phyloP scores from a whole-genome alignment of 2,113 vertebrate species.

The Platysteira castanea region DNA sequence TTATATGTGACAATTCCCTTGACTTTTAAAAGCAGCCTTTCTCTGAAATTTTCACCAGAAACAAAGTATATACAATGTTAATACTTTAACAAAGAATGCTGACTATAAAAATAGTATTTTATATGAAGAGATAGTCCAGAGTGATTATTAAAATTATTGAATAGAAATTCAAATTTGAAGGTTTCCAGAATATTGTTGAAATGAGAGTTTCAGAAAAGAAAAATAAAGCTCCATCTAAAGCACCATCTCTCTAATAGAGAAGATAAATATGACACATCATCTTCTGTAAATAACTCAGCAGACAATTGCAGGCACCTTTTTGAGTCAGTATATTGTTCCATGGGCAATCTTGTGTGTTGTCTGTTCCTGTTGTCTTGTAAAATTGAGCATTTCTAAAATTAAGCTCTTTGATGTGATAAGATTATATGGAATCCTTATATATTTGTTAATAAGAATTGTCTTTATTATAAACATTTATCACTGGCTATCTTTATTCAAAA shows the following conservation, averaged over 20 bases:
- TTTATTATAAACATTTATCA: not conserved
- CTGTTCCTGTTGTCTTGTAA: not conserved
- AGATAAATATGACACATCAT: not conserved
- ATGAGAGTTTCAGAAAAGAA: not conserved
- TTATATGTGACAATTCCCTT: not conserved
- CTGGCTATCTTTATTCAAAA: not conserved
- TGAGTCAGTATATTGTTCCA: not conserved
- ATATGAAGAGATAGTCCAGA: not conserved
- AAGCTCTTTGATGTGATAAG: not conserved
- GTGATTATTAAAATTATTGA: not conserved
- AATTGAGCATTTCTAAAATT: not conserved
- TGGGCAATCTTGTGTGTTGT: not conserved
- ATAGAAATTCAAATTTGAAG: not conserved
- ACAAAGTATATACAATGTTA: not conserved
- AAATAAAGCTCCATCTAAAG: not conserved
- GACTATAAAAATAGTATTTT: not conserved
- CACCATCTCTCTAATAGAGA: not conserved
- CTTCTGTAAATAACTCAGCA: not conserved
- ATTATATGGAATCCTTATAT: not conserved
- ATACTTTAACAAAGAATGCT: not conserved
- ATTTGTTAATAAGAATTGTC: not conserved
- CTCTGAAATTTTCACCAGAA: not conserved
- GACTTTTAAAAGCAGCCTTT: not conserved
- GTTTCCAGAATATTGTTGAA: not conserved
- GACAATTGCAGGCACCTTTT: not conserved